phyloP scores from a whole-genome alignment of 2,888 invertebrate genomes.

The Erynnis tages region DNA sequence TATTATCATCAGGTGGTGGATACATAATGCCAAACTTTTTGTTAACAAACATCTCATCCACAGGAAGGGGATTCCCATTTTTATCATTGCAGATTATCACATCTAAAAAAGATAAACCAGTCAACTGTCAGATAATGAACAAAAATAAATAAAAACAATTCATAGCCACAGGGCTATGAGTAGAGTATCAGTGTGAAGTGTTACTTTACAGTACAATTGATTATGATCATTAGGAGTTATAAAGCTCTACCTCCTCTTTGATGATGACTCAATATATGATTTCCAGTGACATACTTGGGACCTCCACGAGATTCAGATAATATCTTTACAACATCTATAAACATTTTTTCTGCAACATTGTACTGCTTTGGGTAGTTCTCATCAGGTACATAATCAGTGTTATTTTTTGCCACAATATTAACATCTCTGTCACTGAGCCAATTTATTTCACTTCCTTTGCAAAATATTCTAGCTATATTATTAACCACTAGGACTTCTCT shows the following conservation, averaged over 20 bases:
- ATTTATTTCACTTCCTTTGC: constrained; percentile 80
- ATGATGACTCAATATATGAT: constrained; percentile 86
- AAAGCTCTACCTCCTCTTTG: constrained; percentile 77
- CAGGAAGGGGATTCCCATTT: constrained; percentile 68
- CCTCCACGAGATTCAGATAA: constrained; percentile 74
- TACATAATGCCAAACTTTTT: constrained; percentile 71
- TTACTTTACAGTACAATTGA: background rate
- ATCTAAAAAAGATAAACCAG: constrained; percentile 80
- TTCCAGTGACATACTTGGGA: constrained; percentile 64
- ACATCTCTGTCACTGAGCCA: constrained; percentile 70
- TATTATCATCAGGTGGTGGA: constrained; percentile 55
- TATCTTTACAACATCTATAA: constrained; percentile 79
- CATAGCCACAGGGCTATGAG: too few relatives aligned
- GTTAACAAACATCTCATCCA: constrained; percentile 68
- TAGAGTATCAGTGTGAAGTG: too few relatives aligned
- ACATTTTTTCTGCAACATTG: constrained; percentile 79
- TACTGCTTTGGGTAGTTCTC: constrained; percentile 72
- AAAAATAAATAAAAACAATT: too few relatives aligned
- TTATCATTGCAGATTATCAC: constrained; percentile 82
- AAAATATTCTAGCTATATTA: constrained; percentile 82
- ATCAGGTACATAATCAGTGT: constrained; percentile 81
- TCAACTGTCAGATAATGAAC: too few relatives aligned
- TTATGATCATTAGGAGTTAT: background rate
- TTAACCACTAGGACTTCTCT: constrained; percentile 85
- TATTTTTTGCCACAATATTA: constrained; percentile 79